phyloP scores from a whole-genome alignment of 2,797 vertebrate species.

The Neopelma chrysocephalum region DNA sequence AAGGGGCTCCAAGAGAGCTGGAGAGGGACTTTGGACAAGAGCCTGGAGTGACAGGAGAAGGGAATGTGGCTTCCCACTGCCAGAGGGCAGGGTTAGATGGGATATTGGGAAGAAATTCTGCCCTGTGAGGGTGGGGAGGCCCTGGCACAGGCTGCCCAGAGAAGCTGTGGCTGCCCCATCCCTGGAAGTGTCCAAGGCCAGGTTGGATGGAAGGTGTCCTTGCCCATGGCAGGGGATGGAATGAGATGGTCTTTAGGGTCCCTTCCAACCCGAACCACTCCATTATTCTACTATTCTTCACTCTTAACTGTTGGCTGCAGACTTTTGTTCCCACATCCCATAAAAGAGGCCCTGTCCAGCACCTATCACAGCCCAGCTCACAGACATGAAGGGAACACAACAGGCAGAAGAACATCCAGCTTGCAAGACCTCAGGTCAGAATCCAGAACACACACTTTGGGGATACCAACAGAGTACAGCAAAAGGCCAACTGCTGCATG shows the following conservation, averaged over 20 bases:
- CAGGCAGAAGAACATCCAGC: not conserved
- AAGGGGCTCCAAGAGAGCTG: no score
- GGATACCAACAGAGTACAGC: not conserved
- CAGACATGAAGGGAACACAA: not conserved
- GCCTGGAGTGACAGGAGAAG: not conserved
- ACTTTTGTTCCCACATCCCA: no score
- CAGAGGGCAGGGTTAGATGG: not conserved
- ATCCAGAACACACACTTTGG: not conserved
- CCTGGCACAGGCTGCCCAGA: not conserved
- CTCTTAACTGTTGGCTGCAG: no score
- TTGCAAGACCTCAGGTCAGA: not conserved
- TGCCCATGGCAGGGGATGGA: not conserved
- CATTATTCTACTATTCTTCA: not conserved
- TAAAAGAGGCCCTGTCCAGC: not conserved
- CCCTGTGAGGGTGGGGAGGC: not conserved
- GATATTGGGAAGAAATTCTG: not conserved
- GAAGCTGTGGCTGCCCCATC: not conserved
- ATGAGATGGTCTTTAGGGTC: not conserved
- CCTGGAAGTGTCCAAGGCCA: not conserved
- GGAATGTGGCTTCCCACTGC: not conserved
- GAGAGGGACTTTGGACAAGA: not conserved
- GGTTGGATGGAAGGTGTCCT: not conserved
- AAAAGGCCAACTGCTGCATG: not conserved
- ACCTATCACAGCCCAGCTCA: accelerated
- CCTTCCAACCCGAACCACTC: not conserved